Conservation (phyloP, 92 coral and sea anemone genomes). For the Nematostella vectensis region DNA sequence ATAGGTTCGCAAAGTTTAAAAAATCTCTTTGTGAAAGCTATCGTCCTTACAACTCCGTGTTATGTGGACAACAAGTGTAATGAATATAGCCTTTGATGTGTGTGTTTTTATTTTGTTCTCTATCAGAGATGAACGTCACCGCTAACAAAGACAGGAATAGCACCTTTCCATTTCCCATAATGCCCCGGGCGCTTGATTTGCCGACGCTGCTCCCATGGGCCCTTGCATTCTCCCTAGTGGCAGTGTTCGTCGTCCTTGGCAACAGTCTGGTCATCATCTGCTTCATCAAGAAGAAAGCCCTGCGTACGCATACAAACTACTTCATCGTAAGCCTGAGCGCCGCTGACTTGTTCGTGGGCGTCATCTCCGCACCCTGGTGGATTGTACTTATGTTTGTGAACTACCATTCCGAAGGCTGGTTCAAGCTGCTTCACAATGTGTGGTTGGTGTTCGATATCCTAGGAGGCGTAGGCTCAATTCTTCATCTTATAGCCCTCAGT, state of each 20-base stretch:
- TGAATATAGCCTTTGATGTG: too few relatives aligned
- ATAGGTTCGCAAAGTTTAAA: too few relatives aligned
- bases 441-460: constrained; percentile 61
- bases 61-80: too few relatives aligned
- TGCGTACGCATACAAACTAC: constrained; percentile 55
- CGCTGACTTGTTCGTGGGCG: constrained; percentile 51
- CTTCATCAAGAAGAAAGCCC: constrained; percentile 32
- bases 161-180: neutral
- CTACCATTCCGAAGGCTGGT: constrained; percentile 31
- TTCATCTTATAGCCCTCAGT: constrained; percentile 58
- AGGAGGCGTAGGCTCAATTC: constrained; percentile 64
- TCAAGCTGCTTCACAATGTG: constrained; percentile 31
- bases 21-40: too few relatives aligned
- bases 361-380: constrained; percentile 67
- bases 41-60: too few relatives aligned
- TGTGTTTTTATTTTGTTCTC: too few relatives aligned
- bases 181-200: neutral
- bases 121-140: neutral
- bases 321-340: constrained; percentile 61
- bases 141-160: neutral
- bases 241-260: constrained; percentile 35
- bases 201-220: constrained; percentile 36
- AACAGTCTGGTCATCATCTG: constrained; percentile 48
- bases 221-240: constrained; percentile 26
- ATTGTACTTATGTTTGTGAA: constrained; percentile 29